These are phyloP conservation scores for Harmothoe impar DNA, from an alignment of 2,888 invertebrate genomes.

Conservation along the genomic window DNA sequence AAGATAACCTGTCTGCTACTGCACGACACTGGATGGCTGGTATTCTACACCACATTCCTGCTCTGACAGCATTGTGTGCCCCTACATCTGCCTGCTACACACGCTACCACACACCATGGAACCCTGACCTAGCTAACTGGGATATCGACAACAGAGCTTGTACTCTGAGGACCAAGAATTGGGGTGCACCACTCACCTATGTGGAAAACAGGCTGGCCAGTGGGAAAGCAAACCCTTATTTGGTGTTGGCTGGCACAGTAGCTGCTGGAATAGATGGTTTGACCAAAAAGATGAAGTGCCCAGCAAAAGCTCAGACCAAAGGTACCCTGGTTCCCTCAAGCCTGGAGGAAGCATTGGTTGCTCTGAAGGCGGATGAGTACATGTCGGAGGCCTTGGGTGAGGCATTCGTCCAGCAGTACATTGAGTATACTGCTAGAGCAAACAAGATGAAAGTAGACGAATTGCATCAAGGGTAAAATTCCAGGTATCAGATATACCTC, in stretches of 20 bases:
- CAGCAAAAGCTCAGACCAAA: background rate
- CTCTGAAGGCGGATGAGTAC: background rate
- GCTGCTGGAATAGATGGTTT: conserved; percentile 1
- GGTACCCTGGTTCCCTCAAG: background rate
- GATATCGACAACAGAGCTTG: background rate
- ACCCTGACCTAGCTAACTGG: background rate
- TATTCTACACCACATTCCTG: background rate
- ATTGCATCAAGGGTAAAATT: no score
- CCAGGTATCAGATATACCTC: no score
- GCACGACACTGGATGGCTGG: background rate
- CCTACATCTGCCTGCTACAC: background rate
- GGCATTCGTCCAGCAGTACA: background rate
- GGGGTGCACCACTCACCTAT: background rate
- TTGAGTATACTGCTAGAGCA: background rate
- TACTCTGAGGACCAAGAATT: background rate
- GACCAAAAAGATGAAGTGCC: background rate
- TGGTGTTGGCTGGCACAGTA: background rate
- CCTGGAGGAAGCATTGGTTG: background rate
- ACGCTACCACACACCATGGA: background rate
- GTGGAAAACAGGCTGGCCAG: background rate
- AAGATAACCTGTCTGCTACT: background rate
- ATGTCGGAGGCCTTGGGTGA: background rate
- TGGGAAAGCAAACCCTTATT: background rate
- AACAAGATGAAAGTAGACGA: no score
- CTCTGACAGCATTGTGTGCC: background rate